Conservation (phyloP, 2,888 invertebrate species). For the Pachycephus smyrnensis region DNA sequence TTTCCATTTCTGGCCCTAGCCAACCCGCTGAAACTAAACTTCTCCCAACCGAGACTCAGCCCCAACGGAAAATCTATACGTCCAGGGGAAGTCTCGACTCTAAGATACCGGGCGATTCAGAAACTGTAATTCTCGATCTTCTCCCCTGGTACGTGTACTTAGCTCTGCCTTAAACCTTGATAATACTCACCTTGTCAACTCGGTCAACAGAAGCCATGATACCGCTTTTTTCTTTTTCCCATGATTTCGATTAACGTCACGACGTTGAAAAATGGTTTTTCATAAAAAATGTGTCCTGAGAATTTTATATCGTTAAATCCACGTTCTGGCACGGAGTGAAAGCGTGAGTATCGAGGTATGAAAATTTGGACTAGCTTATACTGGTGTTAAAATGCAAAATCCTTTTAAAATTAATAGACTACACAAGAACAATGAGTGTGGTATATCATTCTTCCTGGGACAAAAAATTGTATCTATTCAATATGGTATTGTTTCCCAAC, state of each 20-base stretch:
- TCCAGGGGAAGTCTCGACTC: conserved; percentile 33
- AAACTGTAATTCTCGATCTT: conserved; percentile 21
- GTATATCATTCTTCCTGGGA: neutral
- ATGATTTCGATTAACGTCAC: neutral
- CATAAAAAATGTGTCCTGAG: neutral
- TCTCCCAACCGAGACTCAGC: conserved; percentile 45
- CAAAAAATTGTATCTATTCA: neutral
- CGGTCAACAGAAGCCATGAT: neutral
- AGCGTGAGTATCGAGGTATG: neutral
- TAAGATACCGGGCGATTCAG: conserved; percentile 42
- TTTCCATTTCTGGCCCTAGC: neutral
- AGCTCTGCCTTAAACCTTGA: neutral
- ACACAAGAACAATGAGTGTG: neutral
- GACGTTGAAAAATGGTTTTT: neutral
- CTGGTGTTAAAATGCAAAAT: neutral
- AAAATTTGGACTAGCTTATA: neutral
- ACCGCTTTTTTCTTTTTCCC: neutral
- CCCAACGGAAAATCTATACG: conserved; percentile 57
- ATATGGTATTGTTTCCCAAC: neutral
- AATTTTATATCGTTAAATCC: neutral
- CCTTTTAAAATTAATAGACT: neutral
- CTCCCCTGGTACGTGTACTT: neutral
- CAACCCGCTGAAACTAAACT: conserved; percentile 35
- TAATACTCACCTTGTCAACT: neutral
- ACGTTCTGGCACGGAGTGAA: neutral